These are phyloP conservation scores for Gobius niger DNA, from an alignment of 2,113 vertebrate species.

Conservation along the genomic window DNA sequence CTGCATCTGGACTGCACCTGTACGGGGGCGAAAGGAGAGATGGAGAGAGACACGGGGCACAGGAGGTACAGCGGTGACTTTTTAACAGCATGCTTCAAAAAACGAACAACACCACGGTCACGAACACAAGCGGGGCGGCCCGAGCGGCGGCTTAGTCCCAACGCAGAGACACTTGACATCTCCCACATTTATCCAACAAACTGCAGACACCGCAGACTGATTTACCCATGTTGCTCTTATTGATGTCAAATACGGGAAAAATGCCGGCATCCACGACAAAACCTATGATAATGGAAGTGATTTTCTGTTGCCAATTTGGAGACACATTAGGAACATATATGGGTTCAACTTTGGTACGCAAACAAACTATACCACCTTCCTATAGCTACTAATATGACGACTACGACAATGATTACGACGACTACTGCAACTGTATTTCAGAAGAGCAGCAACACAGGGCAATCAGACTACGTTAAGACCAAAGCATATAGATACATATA, in stretches of 20 bases:
- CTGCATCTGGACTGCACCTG: conserved; percentile 99
- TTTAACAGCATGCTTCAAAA: conserved; percentile 59
- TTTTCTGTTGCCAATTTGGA: no score
- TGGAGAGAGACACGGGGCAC: conserved; percentile 57
- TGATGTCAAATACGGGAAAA: no score
- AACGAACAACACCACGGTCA: conserved; percentile 55
- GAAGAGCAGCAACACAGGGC: not conserved
- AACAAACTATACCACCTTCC: no score
- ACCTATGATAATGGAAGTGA: no score
- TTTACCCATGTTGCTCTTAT: no score
- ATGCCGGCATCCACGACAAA: no score
- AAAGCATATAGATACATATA: conserved; percentile 40
- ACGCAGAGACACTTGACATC: conserved; percentile 9
- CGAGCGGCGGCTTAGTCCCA: conserved; percentile 64
- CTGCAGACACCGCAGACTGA: no score
- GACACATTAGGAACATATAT: no score
- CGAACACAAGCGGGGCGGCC: conserved; percentile 51
- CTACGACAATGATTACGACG: no score
- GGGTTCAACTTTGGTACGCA: no score
- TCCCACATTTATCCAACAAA: no score
- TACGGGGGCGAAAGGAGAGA: conserved; percentile 66
- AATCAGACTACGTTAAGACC: not conserved
- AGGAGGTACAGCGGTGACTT: conserved; percentile 54
- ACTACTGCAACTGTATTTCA: not conserved
- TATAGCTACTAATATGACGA: no score